phyloP scores from a whole-genome alignment of 2,113 vertebrate genomes.

The Corythornis vintsioides region DNA sequence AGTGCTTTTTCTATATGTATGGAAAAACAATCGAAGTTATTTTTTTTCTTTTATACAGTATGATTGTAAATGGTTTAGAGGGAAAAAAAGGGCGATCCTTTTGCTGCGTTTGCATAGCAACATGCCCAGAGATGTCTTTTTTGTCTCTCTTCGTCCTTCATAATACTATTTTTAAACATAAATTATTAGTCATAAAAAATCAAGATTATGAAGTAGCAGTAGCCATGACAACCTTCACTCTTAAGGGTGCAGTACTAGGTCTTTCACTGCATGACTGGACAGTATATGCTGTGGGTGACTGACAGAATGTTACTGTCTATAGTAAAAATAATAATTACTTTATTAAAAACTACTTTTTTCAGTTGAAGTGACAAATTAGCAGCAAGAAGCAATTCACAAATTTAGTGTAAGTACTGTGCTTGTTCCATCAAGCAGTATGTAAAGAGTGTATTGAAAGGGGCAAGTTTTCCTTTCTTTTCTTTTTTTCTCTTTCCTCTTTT shows the following conservation, averaged over 20 bases:
- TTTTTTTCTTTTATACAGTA: background rate
- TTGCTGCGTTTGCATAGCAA: background rate
- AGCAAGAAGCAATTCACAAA: background rate
- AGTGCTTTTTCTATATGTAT: background rate
- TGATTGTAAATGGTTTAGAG: background rate
- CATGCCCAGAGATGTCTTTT: background rate
- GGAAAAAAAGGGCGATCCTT: background rate
- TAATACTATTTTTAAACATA: conserved; percentile 33
- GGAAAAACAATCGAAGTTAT: background rate
- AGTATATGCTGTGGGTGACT: background rate
- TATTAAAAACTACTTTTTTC: background rate
- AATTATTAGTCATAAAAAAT: background rate
- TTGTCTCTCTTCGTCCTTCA: background rate
- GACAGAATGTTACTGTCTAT: background rate
- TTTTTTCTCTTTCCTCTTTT: too few species aligned
- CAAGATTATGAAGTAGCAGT: background rate
- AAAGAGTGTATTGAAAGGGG: background rate
- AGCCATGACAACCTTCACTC: conserved; percentile 12
- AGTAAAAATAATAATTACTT: background rate
- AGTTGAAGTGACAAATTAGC: background rate
- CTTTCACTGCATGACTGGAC: background rate
- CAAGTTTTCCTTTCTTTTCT: background rate
- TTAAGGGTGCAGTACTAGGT: background rate
- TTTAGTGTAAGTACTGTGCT: background rate
- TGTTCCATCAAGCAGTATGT: background rate